Evolutionary conservation across 1,140 invertebrate genomes (phyloP).

Genomic region (Brachionus manjavacas): DNA sequence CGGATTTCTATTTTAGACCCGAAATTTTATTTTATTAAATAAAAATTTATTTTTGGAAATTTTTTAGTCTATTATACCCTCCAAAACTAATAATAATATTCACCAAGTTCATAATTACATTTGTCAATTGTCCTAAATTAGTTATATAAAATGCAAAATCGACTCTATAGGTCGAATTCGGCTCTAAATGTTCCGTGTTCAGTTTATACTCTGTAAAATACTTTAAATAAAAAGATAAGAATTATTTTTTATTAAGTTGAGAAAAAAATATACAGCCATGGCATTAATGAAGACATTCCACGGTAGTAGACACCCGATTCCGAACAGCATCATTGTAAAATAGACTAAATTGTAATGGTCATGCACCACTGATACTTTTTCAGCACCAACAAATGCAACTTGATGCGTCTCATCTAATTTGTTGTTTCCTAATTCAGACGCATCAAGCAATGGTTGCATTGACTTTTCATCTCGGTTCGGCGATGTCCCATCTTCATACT

Average conservation of each 20-base stretch:
- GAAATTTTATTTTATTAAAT: not conserved
- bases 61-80: constrained; percentile 8
- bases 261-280: not conserved
- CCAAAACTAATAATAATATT: constrained; percentile 11
- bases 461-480: constrained; percentile 7
- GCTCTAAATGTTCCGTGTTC: not conserved
- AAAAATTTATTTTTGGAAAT: not conserved
- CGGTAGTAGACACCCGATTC: not conserved
- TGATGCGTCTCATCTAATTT: constrained; percentile 3
- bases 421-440: not conserved
- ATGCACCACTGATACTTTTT: not conserved
- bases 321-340: constrained; percentile 23
- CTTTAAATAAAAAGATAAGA: not conserved
- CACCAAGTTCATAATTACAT: constrained; percentile 36
- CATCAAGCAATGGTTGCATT: not conserved
- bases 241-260: not conserved
- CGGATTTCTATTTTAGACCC: constrained; percentile 12
- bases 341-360: not conserved
- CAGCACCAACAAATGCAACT: not conserved
- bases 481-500: not conserved
- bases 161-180: not conserved
- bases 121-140: constrained; percentile 29
- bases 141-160: constrained; percentile 14
- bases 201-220: constrained; percentile 38
- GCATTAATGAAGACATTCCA: constrained; percentile 36